Evolutionary conservation across 2,113 vertebrate genomes (phyloP).

Genomic region (Chlamydotis undulata): DNA sequence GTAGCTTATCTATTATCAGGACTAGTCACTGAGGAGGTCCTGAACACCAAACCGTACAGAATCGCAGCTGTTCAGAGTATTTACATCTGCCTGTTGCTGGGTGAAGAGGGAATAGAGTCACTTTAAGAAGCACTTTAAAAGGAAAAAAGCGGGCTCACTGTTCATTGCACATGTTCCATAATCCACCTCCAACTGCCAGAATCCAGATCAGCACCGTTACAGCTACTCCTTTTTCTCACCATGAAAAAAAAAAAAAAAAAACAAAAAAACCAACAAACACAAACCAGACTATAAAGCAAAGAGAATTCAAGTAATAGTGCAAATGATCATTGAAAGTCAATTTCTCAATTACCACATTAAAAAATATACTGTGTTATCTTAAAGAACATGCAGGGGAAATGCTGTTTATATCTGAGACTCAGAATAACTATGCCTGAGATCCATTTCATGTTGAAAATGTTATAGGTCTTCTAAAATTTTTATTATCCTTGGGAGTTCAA

Average conservation of each 20-base stretch:
- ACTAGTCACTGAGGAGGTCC: conserved; percentile 26
- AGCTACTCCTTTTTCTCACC: background rate
- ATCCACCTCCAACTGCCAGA: background rate
- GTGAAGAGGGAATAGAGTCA: conserved; percentile 8
- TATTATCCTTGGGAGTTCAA: background rate
- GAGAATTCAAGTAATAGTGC: background rate
- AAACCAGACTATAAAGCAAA: background rate
- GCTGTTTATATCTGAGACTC: background rate
- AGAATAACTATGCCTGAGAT: background rate
- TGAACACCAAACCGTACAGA: background rate
- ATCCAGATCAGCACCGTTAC: conserved; percentile 10
- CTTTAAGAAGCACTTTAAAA: conserved; percentile 9
- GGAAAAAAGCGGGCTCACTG: conserved; percentile 26
- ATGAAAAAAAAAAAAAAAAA: background rate
- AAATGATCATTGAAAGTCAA: background rate
- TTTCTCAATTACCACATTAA: background rate
- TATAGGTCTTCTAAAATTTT: background rate
- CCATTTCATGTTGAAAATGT: background rate
- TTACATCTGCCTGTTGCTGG: conserved; percentile 16
- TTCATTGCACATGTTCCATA: conserved; percentile 34
- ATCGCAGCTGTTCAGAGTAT: conserved; percentile 34
- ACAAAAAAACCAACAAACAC: too few relatives aligned
- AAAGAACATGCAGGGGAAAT: background rate
- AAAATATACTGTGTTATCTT: background rate
- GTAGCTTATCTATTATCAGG: background rate